Percentiles rank a stretch among this genome's conserved stretches.
These are phyloP conservation scores for Orthonyx spaldingii DNA, from an alignment of 2,113 vertebrate genomes.

Conservation along the genomic window DNA sequence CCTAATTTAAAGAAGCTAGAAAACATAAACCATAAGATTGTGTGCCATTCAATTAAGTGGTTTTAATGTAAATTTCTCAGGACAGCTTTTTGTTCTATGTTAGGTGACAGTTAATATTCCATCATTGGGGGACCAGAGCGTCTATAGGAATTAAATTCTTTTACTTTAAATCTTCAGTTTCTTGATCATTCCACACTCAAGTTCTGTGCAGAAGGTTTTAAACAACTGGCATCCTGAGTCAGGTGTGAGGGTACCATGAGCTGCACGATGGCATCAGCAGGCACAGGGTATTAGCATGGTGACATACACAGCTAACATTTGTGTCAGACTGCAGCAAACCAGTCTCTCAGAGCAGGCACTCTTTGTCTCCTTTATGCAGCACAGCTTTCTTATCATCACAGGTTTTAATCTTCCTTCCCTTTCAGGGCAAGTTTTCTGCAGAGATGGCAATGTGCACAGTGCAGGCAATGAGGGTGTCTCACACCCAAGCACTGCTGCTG, in stretches of 20 bases:
- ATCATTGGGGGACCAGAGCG: background rate
- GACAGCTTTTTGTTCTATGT: background rate
- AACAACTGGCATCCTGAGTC: background rate
- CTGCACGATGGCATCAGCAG: rapidly evolving
- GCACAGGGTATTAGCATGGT: rapidly evolving
- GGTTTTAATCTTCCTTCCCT: background rate
- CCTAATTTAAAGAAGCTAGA: background rate
- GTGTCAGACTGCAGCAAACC: background rate
- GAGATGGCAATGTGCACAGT: background rate
- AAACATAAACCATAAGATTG: background rate
- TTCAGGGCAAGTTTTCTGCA: background rate
- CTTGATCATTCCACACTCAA: background rate
- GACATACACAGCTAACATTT: rapidly evolving
- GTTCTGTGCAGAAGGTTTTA: background rate
- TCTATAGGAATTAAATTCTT: background rate
- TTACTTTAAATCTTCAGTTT: background rate
- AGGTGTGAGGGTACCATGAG: background rate
- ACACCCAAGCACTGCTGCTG: background rate
- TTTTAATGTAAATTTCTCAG: background rate
- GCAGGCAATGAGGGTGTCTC: background rate
- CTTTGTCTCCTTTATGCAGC: background rate
- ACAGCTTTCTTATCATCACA: background rate
- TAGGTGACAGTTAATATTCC: background rate
- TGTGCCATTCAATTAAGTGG: background rate
- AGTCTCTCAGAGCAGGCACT: background rate